phyloP scores from a whole-genome alignment of 2,888 invertebrate species.

The Lithophane semibrunnea region DNA sequence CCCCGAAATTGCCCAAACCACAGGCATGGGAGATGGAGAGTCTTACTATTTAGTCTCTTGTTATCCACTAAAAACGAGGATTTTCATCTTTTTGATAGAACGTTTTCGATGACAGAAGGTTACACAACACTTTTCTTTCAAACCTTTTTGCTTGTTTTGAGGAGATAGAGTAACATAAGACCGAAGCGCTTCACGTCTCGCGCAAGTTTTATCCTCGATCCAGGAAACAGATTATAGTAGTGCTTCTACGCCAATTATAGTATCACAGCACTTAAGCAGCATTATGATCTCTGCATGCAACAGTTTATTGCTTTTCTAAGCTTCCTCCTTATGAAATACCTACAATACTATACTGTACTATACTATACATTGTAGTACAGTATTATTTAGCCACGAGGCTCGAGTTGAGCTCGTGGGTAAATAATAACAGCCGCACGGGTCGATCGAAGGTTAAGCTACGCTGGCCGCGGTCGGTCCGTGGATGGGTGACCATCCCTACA shows the following conservation, averaged over 20 bases:
- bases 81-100: neutral
- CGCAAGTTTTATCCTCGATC: slow-evolving; percentile 42
- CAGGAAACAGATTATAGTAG: slow-evolving; percentile 52
- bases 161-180: slow-evolving; percentile 53
- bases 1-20: neutral
- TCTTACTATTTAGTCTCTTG: too few species aligned
- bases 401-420: too few species aligned
- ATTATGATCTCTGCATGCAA: slow-evolving; percentile 43
- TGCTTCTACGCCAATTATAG: slow-evolving; percentile 56
- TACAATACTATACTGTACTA: neutral
- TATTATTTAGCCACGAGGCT: too few species aligned
- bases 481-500: too few species aligned
- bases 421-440: too few species aligned
- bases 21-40: neutral
- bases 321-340: slow-evolving; percentile 36
- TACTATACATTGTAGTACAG: too few species aligned
- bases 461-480: too few species aligned
- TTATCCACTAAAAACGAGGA: neutral
- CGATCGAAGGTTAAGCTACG: too few species aligned
- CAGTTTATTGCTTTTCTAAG: slow-evolving; percentile 44
- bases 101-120: neutral
- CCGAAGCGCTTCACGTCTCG: slow-evolving; percentile 38
- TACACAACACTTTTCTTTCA: slow-evolving; percentile 1
- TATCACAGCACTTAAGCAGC: slow-evolving; percentile 46
- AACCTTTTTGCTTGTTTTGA: slow-evolving; percentile 37